phyloP scores from a whole-genome alignment of 2,888 invertebrate genomes.

The Pinctada fucata region DNA sequence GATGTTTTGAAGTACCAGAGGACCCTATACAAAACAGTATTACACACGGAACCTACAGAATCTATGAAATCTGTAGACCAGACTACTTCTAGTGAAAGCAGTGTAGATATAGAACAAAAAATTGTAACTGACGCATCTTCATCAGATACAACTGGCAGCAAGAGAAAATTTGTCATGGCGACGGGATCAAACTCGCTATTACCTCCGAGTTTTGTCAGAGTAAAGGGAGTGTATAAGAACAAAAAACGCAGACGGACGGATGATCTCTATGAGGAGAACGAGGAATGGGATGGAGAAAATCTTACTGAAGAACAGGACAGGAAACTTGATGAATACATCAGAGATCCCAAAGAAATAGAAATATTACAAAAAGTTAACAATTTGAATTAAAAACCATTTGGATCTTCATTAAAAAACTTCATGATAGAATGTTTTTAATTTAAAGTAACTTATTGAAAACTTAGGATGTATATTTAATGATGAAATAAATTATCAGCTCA shows the following conservation, averaged over 20 bases:
- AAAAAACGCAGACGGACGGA: neutral
- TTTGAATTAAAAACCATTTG: too few relatives aligned
- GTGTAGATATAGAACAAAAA: neutral
- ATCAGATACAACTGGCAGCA: neutral
- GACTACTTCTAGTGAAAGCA: neutral
- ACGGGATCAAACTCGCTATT: too few relatives aligned
- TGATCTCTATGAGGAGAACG: neutral
- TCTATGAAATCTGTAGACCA: neutral
- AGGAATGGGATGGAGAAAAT: constrained; percentile 3
- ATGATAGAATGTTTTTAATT: too few relatives aligned
- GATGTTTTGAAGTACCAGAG: neutral
- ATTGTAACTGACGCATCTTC: neutral
- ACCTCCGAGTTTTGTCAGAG: too few relatives aligned
- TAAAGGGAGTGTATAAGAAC: too few relatives aligned
- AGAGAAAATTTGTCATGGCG: too few relatives aligned
- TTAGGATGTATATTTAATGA: too few relatives aligned
- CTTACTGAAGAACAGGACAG: neutral
- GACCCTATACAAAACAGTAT: neutral
- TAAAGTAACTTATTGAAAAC: too few relatives aligned
- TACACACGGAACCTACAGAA: neutral
- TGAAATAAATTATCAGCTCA: too few relatives aligned
- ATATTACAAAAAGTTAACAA: neutral
- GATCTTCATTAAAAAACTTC: too few relatives aligned
- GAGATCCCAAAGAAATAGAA: neutral
- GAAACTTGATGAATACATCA: neutral